Evolutionary conservation across 35 echinoderm and acorn worm genomes (phyloP), one percentile per base, ranked within the genome.

Genomic region (Ophiothrix spiculata): DNA sequence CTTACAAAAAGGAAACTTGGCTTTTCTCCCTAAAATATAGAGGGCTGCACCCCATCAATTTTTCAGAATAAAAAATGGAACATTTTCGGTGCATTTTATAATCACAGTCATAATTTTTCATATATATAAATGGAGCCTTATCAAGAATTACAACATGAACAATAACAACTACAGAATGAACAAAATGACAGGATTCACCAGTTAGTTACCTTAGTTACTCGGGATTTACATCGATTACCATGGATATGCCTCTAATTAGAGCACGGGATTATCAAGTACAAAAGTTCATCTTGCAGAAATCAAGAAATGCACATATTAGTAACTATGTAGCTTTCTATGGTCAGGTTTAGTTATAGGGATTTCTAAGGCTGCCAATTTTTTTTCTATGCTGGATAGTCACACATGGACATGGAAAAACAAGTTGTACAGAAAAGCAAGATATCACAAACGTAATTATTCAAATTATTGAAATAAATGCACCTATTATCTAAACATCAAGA

Each of bases 271-370:
- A 2, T 25, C 60, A 69, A 69, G 60, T 69, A 69, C 10, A 69
- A 69, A 19, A 69, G 29, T 12, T 69, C 25, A 69, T 69, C 29
- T n/a, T 4, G 8, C 60, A 69, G 60, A 69, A 69, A 69, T 69
- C 60, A 69, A 69, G 60, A 69, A 69, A 69, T 69, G 60, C 60
- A 69, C 60, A 69, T 69, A 69, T 69, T 69, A n/a, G n/a, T n/a
- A n/a, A n/a, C 23, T 69, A 4, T 69, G 60, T 69, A 54, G 21
- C 42, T 49, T 10, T 6, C 42, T n/a, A n/a, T n/a, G n/a, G n/a
- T n/a, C n/a, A n/a, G n/a, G n/a, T n/a, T n/a, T n/a, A n/a, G n/a
- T n/a, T n/a, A n/a, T n/a, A n/a, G n/a, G n/a, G n/a, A n/a, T n/a
- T 49, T 49, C 42, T 49, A 49, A 19, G 42, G 42, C 60, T 69